These are phyloP conservation scores for Myrmecophaga tridactyla DNA, from an alignment of 2,113 vertebrate genomes.

Conservation along the genomic window DNA sequence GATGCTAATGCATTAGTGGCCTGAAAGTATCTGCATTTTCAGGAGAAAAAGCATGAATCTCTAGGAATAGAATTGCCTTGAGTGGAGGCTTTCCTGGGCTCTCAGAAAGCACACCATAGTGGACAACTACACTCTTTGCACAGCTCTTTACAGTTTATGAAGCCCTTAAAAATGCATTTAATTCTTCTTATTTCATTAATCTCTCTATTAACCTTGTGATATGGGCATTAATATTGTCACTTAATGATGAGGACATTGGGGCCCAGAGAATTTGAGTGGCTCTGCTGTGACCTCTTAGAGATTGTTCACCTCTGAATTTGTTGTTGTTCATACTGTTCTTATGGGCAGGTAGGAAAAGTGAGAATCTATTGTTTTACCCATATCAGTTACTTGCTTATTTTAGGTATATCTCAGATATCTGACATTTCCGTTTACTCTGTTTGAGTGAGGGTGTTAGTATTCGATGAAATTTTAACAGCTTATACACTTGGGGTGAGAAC, in stretches of 20 bases:
- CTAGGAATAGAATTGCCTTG: neutral
- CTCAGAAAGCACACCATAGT: neutral
- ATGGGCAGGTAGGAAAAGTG: neutral
- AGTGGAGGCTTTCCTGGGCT: neutral
- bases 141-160: neutral
- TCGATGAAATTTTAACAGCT: neutral
- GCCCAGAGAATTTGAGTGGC: neutral
- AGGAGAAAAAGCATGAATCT: neutral
- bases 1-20: neutral
- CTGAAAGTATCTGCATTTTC: neutral
- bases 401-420: neutral
- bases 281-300: neutral
- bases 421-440: neutral
- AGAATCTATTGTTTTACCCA: neutral
- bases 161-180: neutral
- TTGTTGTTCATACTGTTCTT: neutral
- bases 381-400: neutral
- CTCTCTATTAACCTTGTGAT: neutral
- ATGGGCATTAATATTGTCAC: neutral
- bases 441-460: neutral
- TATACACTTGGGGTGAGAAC: neutral
- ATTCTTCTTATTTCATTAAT: neutral
- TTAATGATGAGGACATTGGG: neutral
- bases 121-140: neutral
- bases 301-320: neutral